Conservation (phyloP, 1,140 invertebrate species). For the Vanessa tameamea region DNA sequence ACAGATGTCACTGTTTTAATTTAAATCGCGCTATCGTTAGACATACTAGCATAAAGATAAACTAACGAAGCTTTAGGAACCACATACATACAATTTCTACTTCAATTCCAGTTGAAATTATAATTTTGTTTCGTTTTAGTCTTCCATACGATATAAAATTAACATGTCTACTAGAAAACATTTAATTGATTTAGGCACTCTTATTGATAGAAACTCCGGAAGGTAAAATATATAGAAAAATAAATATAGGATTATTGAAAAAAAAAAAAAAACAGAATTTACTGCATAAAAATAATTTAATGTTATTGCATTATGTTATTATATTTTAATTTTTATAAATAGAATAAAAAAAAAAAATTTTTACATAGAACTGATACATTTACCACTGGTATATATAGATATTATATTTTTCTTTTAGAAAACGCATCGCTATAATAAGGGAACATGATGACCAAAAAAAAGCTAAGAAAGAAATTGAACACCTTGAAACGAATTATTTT, state of each 20-base stretch:
- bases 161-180: background rate
- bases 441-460: background rate
- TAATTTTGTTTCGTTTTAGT: background rate
- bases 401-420: slow-evolving; percentile 1
- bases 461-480: background rate
- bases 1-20: slow-evolving; percentile 4
- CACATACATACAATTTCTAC: background rate
- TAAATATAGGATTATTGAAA: too few relatives aligned
- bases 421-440: background rate
- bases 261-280: too few relatives aligned
- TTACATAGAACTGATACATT: background rate
- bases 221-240: background rate
- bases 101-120: too few relatives aligned
- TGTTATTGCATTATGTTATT: too few relatives aligned
- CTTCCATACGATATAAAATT: background rate
- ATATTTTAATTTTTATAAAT: too few relatives aligned
- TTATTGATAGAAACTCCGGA: slow-evolving; percentile 3
- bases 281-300: too few relatives aligned
- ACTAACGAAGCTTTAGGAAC: too few relatives aligned
- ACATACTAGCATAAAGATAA: background rate
- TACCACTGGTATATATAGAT: too few relatives aligned
- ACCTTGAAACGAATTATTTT: background rate
- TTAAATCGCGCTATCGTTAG: slow-evolving; percentile 1
- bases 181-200: background rate
- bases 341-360: too few relatives aligned